Evolutionary conservation across 2,797 vertebrate genomes (phyloP), one percentile per base, ranked within the genome.

Genomic region (Smutsia temminckii): DNA sequence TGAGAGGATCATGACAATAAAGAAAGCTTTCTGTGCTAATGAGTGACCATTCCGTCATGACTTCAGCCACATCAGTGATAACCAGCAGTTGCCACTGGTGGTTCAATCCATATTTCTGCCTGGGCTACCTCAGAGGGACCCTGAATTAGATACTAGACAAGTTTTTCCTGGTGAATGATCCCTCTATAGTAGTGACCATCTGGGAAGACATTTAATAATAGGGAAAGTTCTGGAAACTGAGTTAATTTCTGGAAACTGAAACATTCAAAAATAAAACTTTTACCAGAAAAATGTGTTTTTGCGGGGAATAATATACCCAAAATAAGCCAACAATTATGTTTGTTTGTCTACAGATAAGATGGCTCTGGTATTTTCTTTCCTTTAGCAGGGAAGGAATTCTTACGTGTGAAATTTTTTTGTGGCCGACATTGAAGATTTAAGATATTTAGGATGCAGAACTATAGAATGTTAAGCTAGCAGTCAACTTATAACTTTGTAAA

Each of bases 41-140:
- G 68, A 92, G 64, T 94, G 96, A 75, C 75, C 88, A n/a, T 91
- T 97, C 7, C 0, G 84, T 95, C 97, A 94, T 78, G 77, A 96
- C 95, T 97, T 96, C 95, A 92, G 91, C 78, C 84, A 78, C 61
- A 95, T 96, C 69, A 89, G 55, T 91, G 95, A 95, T 95, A 97
- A 97, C 83, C 74, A 96, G 92, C 61, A 96, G 72, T 88, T 97
- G 57, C 92, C 85, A 96, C 96, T 97, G 74, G 91, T 68, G 97
- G 37, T 79, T 98, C 92, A 97, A 92, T 94, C 59, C 88, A 85
- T 71, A 85, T 71, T 96, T 98, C 97, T 98, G 96, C 97, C 93
- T 74, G 80, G 42, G 51, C 74, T 96, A 32, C 85, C 81, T 95
- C 59, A 29, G 90, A 97, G 86, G 64, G 95, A 97, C 95, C 95